A percentile compares a stretch with the other conserved stretches of the same genome.
These are phyloP conservation scores for Bacillus rossius DNA, from an alignment of 1,140 invertebrate genomes.

Conservation along the genomic window DNA sequence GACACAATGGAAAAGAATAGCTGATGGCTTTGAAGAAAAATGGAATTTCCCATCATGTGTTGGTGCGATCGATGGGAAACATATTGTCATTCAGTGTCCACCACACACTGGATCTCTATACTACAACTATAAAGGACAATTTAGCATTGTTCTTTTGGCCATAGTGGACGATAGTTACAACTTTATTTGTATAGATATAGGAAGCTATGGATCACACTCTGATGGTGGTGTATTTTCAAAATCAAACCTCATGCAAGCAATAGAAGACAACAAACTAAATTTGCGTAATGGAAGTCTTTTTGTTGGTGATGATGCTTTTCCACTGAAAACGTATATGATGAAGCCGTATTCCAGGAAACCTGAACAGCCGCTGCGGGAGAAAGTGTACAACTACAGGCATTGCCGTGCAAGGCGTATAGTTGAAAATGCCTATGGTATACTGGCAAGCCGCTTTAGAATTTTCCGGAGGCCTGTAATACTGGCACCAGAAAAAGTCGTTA, in stretches of 20 bases:
- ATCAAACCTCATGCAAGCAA: no score
- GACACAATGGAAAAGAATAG: neutral
- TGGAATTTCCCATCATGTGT: slow-evolving; percentile 43
- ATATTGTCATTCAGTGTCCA: slow-evolving; percentile 30
- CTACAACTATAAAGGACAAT: slow-evolving; percentile 41
- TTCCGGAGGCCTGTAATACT: slow-evolving; percentile 5
- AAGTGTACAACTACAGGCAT: slow-evolving; percentile 43
- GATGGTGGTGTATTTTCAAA: no score
- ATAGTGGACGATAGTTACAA: slow-evolving; percentile 20
- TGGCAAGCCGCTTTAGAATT: slow-evolving; percentile 21
- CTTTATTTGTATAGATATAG: slow-evolving; percentile 15
- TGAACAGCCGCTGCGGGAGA: slow-evolving; percentile 29
- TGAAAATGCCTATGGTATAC: slow-evolving; percentile 39
- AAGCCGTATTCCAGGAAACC: slow-evolving; percentile 38
- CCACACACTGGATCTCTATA: slow-evolving; percentile 28
- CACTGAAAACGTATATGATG: slow-evolving; percentile 39
- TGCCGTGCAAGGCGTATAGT: slow-evolving; percentile 29
- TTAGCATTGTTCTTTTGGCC: slow-evolving; percentile 33
- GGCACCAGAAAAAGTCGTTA: no score
- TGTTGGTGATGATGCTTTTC: slow-evolving; percentile 47
- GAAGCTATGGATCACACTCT: neutral
- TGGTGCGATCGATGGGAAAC: slow-evolving; percentile 40
- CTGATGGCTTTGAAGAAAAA: slow-evolving; percentile 15
- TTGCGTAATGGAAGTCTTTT: slow-evolving; percentile 22
- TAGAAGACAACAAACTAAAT: no score